Percentiles rank a stretch among this genome's conserved stretches.
These are phyloP conservation scores for Holacanthella duospinosa DNA, from an alignment of 2,888 invertebrate species.

Conservation along the genomic window DNA sequence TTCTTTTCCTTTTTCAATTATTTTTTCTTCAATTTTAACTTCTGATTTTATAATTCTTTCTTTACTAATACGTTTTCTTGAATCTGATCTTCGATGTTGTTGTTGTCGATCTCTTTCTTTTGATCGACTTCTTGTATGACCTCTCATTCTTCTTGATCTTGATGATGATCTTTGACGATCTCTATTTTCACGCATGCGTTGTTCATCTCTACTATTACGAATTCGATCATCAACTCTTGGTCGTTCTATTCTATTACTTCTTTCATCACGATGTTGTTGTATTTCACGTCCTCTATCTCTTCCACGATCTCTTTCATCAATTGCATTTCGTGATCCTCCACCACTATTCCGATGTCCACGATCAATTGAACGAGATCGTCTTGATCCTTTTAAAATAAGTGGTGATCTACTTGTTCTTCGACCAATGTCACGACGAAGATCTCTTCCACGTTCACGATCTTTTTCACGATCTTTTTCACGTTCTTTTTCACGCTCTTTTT, in stretches of 20 bases:
- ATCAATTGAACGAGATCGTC: conserved; percentile 6
- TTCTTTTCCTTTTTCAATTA: background rate
- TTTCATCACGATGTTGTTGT: background rate
- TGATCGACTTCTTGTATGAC: conserved; percentile 12
- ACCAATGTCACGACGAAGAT: conserved; percentile 6
- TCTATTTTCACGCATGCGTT: background rate
- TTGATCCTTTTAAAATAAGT: background rate
- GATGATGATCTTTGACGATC: conserved; percentile 12
- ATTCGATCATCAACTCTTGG: background rate
- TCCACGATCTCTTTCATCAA: background rate
- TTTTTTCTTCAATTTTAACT: background rate
- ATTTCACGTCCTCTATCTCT: conserved; percentile 3
- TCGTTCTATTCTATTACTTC: background rate
- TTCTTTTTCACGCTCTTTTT: background rate
- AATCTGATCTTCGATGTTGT: conserved; percentile 9
- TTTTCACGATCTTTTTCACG: conserved; percentile 9
- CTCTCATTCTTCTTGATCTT: background rate
- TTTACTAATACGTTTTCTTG: conserved; percentile 8
- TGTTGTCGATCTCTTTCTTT: background rate
- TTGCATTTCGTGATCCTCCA: background rate
- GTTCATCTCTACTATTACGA: background rate
- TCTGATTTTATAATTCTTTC: conserved; percentile 1
- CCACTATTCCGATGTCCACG: background rate
- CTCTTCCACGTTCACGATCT: conserved; percentile 14
- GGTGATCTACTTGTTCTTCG: background rate